Percentiles rank a stretch among this genome's conserved stretches.
These are phyloP conservation scores for Buathra laborator DNA, from an alignment of 2,888 invertebrate species.

Conservation along the genomic window DNA sequence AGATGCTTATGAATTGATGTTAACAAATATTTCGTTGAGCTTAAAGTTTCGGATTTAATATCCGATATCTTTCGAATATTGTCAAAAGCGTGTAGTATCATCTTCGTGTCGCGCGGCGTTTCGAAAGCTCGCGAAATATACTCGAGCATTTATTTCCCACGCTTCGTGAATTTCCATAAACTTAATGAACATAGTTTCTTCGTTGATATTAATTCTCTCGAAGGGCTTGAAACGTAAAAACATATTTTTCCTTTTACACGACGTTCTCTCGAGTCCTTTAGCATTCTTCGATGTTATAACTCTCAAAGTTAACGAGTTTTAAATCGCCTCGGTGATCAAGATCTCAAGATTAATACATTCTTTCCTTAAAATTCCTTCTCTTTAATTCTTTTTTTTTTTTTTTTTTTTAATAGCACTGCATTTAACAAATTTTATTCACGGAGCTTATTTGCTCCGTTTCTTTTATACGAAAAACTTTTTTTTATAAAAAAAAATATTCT, in stretches of 20 bases:
- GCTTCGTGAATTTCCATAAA: not conserved
- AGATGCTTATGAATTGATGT: too few species aligned
- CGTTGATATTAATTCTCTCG: not conserved
- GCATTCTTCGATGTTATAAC: not conserved
- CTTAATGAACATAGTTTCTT: not conserved
- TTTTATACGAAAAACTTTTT: not conserved
- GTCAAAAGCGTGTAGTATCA: not conserved
- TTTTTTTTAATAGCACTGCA: not conserved
- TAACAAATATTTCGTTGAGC: not conserved
- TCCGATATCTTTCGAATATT: not conserved
- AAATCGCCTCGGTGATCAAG: not conserved
- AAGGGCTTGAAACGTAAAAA: not conserved
- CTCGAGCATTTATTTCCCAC: not conserved
- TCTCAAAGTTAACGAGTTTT: not conserved
- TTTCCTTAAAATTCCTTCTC: too few species aligned
- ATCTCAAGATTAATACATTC: too few species aligned
- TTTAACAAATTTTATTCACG: not conserved
- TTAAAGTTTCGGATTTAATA: conserved; percentile 4
- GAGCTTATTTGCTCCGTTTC: not conserved
- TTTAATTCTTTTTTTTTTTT: too few species aligned
- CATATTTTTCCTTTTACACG: not conserved
- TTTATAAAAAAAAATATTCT: not conserved
- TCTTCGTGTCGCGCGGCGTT: not conserved
- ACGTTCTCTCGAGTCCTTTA: not conserved
- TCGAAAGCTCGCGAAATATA: not conserved